Percentiles rank a stretch among this genome's conserved stretches.
phyloP scores from a whole-genome alignment of 2,113 vertebrate species.

The Oreochromis tanganicae region DNA sequence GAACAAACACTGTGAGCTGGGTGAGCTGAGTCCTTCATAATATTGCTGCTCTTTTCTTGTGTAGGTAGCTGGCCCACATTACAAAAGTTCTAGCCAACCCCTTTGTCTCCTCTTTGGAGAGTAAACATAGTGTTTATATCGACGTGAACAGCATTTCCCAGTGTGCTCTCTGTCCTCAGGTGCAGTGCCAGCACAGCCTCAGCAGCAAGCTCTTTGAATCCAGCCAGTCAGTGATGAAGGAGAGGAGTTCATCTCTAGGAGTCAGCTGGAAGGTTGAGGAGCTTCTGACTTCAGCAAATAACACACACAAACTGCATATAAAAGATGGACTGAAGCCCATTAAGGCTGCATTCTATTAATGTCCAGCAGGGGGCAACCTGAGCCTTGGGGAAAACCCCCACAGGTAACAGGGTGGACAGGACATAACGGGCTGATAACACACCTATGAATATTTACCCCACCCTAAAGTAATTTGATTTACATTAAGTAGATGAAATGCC shows the following conservation, averaged over 20 bases:
- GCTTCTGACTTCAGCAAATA: not conserved
- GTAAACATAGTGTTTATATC: not conserved
- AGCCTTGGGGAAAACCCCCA: not conserved
- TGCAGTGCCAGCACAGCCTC: not conserved
- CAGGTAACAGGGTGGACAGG: not conserved
- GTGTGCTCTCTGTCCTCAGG: not conserved
- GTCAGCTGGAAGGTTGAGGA: not conserved
- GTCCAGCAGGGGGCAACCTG: not conserved
- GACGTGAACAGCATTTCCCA: not conserved
- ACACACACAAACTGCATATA: not conserved
- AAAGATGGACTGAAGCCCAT: not conserved
- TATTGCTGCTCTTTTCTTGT: no score
- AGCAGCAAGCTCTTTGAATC: not conserved
- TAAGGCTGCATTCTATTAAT: not conserved
- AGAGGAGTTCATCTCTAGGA: not conserved
- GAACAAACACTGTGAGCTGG: no score
- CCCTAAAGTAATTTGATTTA: not conserved
- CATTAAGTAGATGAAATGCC: not conserved
- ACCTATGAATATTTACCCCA: not conserved
- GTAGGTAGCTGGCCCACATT: not conserved
- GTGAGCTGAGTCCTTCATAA: no score
- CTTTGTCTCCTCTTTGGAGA: not conserved
- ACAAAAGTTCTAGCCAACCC: not conserved
- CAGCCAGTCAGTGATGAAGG: not conserved
- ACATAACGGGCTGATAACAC: not conserved